Evolutionary conservation across 2,113 vertebrate genomes (phyloP), one percentile per base, ranked within the genome.

Genomic region (Hyla sarda): DNA sequence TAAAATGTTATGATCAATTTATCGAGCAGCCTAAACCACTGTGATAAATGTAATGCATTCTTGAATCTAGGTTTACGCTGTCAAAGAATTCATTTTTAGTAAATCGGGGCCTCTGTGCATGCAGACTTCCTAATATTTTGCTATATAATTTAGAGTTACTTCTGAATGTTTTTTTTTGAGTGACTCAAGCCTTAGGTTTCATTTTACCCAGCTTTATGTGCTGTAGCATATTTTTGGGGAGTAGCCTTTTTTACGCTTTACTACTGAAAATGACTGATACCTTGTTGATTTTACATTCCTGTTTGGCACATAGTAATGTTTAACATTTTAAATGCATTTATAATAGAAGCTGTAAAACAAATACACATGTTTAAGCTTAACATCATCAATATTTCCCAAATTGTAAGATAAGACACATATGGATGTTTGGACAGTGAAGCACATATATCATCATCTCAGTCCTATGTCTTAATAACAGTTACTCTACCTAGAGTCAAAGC

Each of bases 321-420:
- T 16, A 6, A 65, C 12, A 1, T 71, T 1, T 71, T 71, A 19
- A 82, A 82, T 48, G 13, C 28, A n/a, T 56, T 83, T 76, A 75
- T 21, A 32, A 48, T 56, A 23, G 56, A 84, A 84, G 83, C 73
- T 65, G 73, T 62, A 84, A 76, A 75, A 73, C 25, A 74, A 60
- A 74, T 58, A 74, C 52, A 58, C 14, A 60, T 12, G 74, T 45
- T 3, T 11, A n/a, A 17, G 30, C 47, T 65, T 72, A 73, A 41
- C 9, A 56, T 19, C 41, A 82, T 32, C 30, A 30, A 82, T 52
- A 82, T 67, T 41, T 65, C 34, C n/a, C 78, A 82, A 25, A 52
- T 32, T 50, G 81, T n/a, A 83, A 74, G 13, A 74, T 74, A 83
- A 45, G 69, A 83, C 71, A 60, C 82, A 30, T 56, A 41, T 71